A percentile compares a stretch with the other conserved stretches of the same genome.
Evolutionary conservation across 2,797 vertebrate genomes (phyloP).

Genomic region (Notolabrus celidotus): DNA sequence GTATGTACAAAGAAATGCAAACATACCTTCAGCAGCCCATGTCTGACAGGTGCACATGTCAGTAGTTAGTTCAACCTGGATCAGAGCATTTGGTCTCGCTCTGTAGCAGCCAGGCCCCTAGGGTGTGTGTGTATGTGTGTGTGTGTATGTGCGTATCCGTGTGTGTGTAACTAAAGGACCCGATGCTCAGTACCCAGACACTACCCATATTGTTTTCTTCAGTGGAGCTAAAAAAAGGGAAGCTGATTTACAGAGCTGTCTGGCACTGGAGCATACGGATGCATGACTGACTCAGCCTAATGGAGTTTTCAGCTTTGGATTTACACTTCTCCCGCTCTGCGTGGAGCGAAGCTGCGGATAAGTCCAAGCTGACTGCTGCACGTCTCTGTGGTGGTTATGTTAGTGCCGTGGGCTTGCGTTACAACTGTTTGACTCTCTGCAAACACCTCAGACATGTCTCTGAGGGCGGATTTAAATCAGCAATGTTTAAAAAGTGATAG

Average conservation of each 20-base stretch:
- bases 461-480: no score
- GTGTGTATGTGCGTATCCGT: slow-evolving; percentile 36
- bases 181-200: slow-evolving; percentile 71
- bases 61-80: slow-evolving; percentile 80
- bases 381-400: slow-evolving; percentile 39
- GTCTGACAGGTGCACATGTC: slow-evolving; percentile 82
- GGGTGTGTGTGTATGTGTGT: slow-evolving; percentile 39
- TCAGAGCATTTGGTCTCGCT: slow-evolving; percentile 80
- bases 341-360: slow-evolving; percentile 41
- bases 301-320: slow-evolving; percentile 83
- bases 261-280: slow-evolving; percentile 74
- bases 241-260: slow-evolving; percentile 83
- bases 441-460: neutral
- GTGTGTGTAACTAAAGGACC: slow-evolving; percentile 55
- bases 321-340: slow-evolving; percentile 75
- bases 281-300: slow-evolving; percentile 79
- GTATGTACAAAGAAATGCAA: slow-evolving; percentile 42
- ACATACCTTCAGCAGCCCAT: slow-evolving; percentile 69
- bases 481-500: no score
- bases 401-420: slow-evolving; percentile 33
- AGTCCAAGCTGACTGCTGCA: slow-evolving; percentile 42
- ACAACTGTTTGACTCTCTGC: slow-evolving; percentile 19
- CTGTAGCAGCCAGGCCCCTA: slow-evolving; percentile 68
- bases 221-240: slow-evolving; percentile 69
- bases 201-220: slow-evolving; percentile 80